Base-by-base conservation (phyloP, 1,140 invertebrate species). In the Phymastichus coffea region DNA sequence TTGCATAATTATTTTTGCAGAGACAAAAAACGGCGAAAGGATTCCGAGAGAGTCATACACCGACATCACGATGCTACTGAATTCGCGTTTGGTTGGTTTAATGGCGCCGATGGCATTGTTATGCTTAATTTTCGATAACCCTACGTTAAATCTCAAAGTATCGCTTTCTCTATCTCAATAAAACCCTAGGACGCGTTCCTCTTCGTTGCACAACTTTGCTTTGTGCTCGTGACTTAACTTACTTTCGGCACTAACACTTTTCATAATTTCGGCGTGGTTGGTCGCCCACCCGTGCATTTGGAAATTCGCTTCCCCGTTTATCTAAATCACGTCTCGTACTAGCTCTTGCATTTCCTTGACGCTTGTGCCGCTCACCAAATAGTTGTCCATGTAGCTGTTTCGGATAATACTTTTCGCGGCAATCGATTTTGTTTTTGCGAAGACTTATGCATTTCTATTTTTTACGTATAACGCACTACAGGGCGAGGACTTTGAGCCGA, bases 301-400 rank as follows among this genome's bases (percentile, higher is more conserved):
- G 12, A 7, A 44, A 17, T 23, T 44, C 6, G 41, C 41, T 26
- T 25, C 4, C 4, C 9, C n/a, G 26, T 28, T 47, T 26, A 47
- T 47, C 26, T 47, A 20, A n/a, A 47, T 47, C n/a, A 47, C n/a
- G 25, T 47, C 22, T 14, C 15, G 6, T 4, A 47, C 15, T 7
- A 8, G 44, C 3, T n/a, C n/a, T 3, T 2, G 4, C 2, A 23
- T 23, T 28, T 47, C 44, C n/a, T 28, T 15, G 4, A 3, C 12
- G 3, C 14, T n/a, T 26, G 25, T 15, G 9, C 22, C 9, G 22
- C 44, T 47, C 17, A 26, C 22, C 3, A 47, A 15, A 26, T n/a
- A 47, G n/a, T 47, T 23, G 25, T 47, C 23, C 44, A 47, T 47
- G n/a, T 47, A 47, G 26, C 12, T n/a, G 15, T 26, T 47, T 26